Evolutionary conservation across 2,113 vertebrate species (phyloP), one percentile per base, ranked within the genome.

Genomic region (Stigmatopora argus): DNA sequence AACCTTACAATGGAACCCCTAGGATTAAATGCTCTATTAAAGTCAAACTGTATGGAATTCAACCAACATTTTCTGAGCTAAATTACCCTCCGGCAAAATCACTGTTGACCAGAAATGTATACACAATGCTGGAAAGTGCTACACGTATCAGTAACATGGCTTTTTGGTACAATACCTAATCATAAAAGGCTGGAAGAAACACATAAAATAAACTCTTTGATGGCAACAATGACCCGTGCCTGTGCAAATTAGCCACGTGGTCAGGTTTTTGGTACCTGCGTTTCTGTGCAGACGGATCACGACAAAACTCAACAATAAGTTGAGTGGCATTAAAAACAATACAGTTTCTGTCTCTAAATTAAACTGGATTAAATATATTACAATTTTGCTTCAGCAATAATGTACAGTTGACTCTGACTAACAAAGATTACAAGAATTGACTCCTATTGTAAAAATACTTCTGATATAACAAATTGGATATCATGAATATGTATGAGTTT

Each of bases 231-330:
- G n/a, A 12, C 49, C 49, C 49, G 12, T 19, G 9, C 49, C 14
- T 55, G 52, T 55, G 52, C 52, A 55, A 55, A 55, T 23, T 55
- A 55, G 21, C 21, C 21, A 23, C 19, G 23, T 55, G 21, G 4
- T 55, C 12, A 7, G 1, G 11, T 53, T 55, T 26, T 47, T 53
- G 5, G 12, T 17, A 53, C 46, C 14, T 48, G 5, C 15, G 15
- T 48, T 15, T 51, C 7, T 51, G 48, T 19, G 18, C 14, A 56
- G 41, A 34, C 34, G 26, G 53, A 23, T 31, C 23, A 26, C 13
- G 14, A 31, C 53, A 56, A 6, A 60, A 58, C 18, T 61, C 19
- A 62, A 59, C 23, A 71, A 64, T 26, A 63, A 72, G 55, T 69
- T 10, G 5, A 31, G 52, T 26, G 21, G 12, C 23, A 26, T 14